Conservation (phyloP, 2,797 vertebrate species). For the Diplodus puntazzo region DNA sequence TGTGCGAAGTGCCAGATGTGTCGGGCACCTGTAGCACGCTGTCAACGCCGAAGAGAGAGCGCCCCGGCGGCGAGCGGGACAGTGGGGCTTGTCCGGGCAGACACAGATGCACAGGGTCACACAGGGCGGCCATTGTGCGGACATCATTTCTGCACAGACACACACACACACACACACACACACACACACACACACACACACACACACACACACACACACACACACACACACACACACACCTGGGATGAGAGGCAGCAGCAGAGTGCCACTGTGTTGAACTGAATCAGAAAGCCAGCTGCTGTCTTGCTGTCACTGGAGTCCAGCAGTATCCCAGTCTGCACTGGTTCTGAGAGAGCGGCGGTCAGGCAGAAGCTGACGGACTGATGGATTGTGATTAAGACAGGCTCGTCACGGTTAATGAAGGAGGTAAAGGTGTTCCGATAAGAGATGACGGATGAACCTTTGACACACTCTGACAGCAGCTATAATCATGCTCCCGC, state of each 20-base stretch:
- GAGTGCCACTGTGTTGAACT: conserved; percentile 72
- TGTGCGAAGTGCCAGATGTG: conserved; percentile 76
- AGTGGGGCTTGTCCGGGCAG: conserved; percentile 74
- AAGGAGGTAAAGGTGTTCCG: not conserved
- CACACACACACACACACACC: conserved; percentile 57
- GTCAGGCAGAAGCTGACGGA: conserved; percentile 49
- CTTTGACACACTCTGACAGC: not conserved
- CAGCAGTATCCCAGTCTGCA: conserved; percentile 46
- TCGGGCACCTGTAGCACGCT: conserved; percentile 78
- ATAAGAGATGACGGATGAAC: not conserved
- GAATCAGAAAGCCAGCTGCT: conserved; percentile 75
- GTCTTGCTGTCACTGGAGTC: conserved; percentile 66
- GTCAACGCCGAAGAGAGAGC: conserved; percentile 67
- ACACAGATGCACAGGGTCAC: conserved; percentile 83
- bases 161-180: conserved; percentile 47
- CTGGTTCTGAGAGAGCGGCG: conserved; percentile 33
- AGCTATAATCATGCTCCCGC: not conserved
- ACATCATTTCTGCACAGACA: conserved; percentile 52
- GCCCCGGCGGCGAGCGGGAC: conserved; percentile 64
- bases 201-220: too few species aligned
- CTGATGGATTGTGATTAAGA: conserved; percentile 4
- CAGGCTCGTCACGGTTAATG: not conserved
- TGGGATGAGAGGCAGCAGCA: conserved; percentile 66
- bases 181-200: too few species aligned
- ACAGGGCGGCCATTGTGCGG: conserved; percentile 78